Evolutionary conservation across 92 coral and sea anemone species (phyloP).

Genomic region (Parazoanthus atlanticus): DNA sequence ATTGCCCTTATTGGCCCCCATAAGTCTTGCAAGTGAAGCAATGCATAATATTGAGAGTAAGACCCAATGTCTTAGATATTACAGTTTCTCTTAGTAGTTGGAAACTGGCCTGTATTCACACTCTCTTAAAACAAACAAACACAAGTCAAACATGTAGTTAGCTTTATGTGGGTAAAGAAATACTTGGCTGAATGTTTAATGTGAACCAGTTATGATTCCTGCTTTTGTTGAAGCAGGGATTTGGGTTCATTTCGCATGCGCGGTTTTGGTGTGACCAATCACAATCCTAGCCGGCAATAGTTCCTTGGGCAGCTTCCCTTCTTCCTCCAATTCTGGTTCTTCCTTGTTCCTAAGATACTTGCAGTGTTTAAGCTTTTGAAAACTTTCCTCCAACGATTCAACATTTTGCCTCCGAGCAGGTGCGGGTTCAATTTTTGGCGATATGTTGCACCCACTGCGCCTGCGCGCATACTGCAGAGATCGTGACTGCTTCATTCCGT

Average conservation of each 20-base stretch:
- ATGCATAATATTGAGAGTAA: no score
- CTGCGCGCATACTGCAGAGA: conserved; percentile 22
- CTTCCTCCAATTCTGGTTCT: background rate
- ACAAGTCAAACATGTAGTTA: background rate
- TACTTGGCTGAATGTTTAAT: background rate
- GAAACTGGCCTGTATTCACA: background rate
- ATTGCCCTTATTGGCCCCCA: no score
- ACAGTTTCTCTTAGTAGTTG: background rate
- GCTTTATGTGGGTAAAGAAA: background rate
- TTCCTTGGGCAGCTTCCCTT: conserved; percentile 11
- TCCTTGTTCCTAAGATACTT: conserved; percentile 8
- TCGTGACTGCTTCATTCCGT: conserved; percentile 2
- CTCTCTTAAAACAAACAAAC: background rate
- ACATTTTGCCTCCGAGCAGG: background rate
- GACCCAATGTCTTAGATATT: no score
- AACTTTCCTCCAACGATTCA: conserved; percentile 37
- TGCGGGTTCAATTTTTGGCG: background rate
- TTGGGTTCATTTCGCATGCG: background rate
- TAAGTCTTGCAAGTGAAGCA: no score
- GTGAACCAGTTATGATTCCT: background rate
- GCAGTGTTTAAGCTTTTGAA: conserved; percentile 29
- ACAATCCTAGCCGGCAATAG: conserved; percentile 16
- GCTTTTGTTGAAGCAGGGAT: background rate
- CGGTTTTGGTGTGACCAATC: conserved; percentile 36
- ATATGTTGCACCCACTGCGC: conserved; percentile 8